These are phyloP conservation scores for Tauraco hartlaubi DNA, from an alignment of 2,797 vertebrate species.

Conservation along the genomic window DNA sequence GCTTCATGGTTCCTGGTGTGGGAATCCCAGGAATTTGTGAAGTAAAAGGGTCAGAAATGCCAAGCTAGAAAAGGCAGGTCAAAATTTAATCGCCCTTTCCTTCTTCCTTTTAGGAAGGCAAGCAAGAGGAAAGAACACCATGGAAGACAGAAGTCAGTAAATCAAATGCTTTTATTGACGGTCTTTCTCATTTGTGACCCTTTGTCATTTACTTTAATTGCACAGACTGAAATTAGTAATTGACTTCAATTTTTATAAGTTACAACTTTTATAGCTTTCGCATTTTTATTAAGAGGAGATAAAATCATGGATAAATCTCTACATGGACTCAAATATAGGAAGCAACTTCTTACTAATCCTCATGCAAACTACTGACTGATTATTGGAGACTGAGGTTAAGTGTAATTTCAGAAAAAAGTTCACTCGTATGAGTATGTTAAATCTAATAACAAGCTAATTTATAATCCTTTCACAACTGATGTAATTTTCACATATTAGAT, in stretches of 20 bases:
- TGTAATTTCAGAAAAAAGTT: not conserved
- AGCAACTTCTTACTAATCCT: conserved; percentile 13
- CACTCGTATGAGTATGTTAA: not conserved
- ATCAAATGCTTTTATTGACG: conserved; percentile 39
- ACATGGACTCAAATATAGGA: not conserved
- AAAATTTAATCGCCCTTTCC: not conserved
- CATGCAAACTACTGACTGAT: conserved; percentile 47
- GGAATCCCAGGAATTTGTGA: not conserved
- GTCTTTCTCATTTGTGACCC: not conserved
- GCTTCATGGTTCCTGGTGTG: not conserved
- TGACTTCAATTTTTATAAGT: not conserved
- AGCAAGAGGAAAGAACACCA: not conserved
- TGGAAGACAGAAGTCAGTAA: not conserved
- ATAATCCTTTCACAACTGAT: conserved; percentile 6
- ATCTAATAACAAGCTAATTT: conserved; percentile 31
- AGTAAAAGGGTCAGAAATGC: not conserved
- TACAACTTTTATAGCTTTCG: not conserved
- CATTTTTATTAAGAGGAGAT: conserved; percentile 4
- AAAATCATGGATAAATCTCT: not conserved
- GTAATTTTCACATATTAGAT: conserved; percentile 30
- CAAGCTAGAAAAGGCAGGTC: not conserved
- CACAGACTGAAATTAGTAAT: not conserved
- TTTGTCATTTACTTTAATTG: not conserved
- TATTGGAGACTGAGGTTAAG: not conserved
- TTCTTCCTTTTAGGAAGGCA: not conserved